phyloP scores from a whole-genome alignment of 2,113 vertebrate genomes.

The Rhynchopsitta pachyrhyncha region DNA sequence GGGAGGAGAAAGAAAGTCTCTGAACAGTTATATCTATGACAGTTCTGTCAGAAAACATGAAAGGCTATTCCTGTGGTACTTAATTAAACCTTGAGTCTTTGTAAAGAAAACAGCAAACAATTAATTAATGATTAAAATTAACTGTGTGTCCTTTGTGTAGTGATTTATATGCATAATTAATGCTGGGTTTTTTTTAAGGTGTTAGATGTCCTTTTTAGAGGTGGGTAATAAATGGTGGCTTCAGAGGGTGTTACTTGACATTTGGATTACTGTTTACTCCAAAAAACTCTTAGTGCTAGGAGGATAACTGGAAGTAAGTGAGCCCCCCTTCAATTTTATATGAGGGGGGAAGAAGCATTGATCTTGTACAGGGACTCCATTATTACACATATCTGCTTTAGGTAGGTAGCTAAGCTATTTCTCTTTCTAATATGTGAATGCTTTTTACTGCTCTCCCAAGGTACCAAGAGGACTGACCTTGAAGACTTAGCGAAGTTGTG shows the following conservation, averaged over 20 bases:
- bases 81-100: slow-evolving; percentile 57
- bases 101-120: slow-evolving; percentile 53
- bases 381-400: not conserved
- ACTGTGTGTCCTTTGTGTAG: slow-evolving; percentile 6
- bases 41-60: slow-evolving; percentile 50
- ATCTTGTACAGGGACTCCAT: not conserved
- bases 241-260: slow-evolving; percentile 7
- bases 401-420: not conserved
- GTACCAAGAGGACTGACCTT: not conserved
- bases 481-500: not conserved
- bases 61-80: slow-evolving; percentile 56
- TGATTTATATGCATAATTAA: slow-evolving; percentile 64
- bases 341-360: not conserved
- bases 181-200: not conserved
- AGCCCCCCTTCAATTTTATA: not conserved
- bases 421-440: not conserved
- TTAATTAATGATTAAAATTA: slow-evolving; percentile 67
- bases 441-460: not conserved
- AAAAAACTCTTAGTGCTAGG: not conserved
- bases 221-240: not conserved
- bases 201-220: slow-evolving; percentile 5
- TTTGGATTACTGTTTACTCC: not conserved
- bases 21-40: slow-evolving; percentile 28
- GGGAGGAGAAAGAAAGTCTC: slow-evolving; percentile 19
- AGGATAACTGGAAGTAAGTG: not conserved